Evolutionary conservation across 2,888 invertebrate genomes (phyloP), one percentile per base, ranked within the genome.

Genomic region (Ormyrus nitidulus): DNA sequence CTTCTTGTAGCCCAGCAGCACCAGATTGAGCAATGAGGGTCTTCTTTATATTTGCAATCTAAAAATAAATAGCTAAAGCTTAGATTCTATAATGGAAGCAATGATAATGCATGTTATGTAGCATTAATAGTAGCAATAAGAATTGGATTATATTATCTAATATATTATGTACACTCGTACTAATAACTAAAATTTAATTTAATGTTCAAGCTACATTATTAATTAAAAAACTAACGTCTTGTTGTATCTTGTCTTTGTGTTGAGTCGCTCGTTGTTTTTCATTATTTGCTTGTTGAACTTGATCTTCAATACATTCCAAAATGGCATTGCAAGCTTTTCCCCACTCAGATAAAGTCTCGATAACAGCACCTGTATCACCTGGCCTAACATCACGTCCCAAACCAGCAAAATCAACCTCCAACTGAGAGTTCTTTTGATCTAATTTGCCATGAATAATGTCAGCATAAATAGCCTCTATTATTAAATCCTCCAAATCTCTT

Each of bases 391-490:
- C 99, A 19, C 99, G 93, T 0, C 98, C 98, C 54, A 98, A 94
- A 8, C 90, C 90, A 0, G 98, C 97, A 86, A 96, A 98, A 89
- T 99, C 98, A 0, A 99, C 95, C 91, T 99, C 98, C 56, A 99
- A 92, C 83, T 96, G 95, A 85, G 96, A 96, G 90, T 98, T 97
- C 88, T 97, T 97, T 90, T 99, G 99, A 91, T 99, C 99, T 83
- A 99, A 91, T 91, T 98, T 99, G 2, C 98, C 99, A 85, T 97
- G 97, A 85, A 98, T 97, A 84, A 99, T 97, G 89, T 97, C 97
- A 83, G 98, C 97, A 92, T 99, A 99, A 88, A 99, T 97, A n/a
- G 98, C 98, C 92, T 99, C 99, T 87, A 99, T 99, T 81, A 99
- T 98, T 75, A 99, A 93, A 92, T 99, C 99, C 91, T 99, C 99